Base-by-base conservation (phyloP, 2,888 invertebrate genomes). In the Endotricha flammealis region DNA sequence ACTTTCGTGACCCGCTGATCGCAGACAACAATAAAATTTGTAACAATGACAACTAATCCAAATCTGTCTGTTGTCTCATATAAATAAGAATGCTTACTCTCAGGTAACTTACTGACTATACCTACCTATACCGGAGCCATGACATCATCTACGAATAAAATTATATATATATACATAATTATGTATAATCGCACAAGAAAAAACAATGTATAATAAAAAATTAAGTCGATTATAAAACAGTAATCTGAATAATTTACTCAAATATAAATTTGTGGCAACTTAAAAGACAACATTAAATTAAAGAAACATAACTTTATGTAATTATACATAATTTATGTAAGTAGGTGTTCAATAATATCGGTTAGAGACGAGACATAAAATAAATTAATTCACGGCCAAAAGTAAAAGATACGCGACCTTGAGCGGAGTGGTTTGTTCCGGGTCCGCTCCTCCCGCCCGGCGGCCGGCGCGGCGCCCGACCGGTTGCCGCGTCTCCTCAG, bases 371-470 rank as follows among this genome's bases (percentile, higher is more conserved):
- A 52, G 46, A 46, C 48, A 54, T 44, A 50, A 50, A 50, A 53
- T 53, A 47, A 32, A 42, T 42, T 40, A 42, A 28, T 35, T 42
- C 36, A 40, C 44, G 45, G 36, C 57, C 72, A 69, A 66, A 73
- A 74, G 71, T 73, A 72, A 77, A 54, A 74, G 66, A 78, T 72
- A 74, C 67, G 44, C 62, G 77, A 72, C 85, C 85, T 83, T 83
- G 82, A 58, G 56, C 63, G 52, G 53, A 63, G 67, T 60, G 60
- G 62, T 60, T 58, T 62, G 73, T 82, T 83, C 82, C 83, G 82
- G 80, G 81, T 83, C 68, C 64, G 62, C 54, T 65, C 61, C 66
- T 59, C 68, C 59, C 22, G 12, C 16, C n/a, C 1, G 30, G 12
- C 17, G 17, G 31, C 30, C n/a, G n/a, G n/a, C n/a, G n/a, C 16